Base-by-base conservation (phyloP, 2,113 vertebrate genomes). In the Ramphastos sulfuratus region DNA sequence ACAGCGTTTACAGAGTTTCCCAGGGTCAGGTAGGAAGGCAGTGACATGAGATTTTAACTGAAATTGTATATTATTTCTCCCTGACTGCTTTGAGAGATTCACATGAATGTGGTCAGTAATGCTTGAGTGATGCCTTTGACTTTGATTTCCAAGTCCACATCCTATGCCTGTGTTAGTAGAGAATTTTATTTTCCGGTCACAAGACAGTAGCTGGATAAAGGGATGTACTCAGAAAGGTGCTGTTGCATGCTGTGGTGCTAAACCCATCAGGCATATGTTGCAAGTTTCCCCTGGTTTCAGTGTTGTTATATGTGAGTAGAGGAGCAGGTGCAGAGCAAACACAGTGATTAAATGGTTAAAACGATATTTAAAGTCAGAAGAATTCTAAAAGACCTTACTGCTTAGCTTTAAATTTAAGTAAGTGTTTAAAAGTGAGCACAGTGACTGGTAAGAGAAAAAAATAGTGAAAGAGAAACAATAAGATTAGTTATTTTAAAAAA, bases 301-400 rank as follows among this genome's bases (percentile, higher is more conserved):
- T 28, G n/a, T 18, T 67, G 33, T 25, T 67, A 64, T 56, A 5
- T 9, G 27, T 21, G 15, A 4, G 27, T 25, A 31, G 12, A 55
- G 27, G 27, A 87, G 67, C 85, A 95, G 95, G 87, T 85, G 82
- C 35, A 74, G 56, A 63, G 24, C 15, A 78, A 81, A 7, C 74
- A 12, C 13, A 44, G 10, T 39, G 64, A 19, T 5, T 5, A 85
- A 84, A 82, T 15, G 28, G 39, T 73, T 87, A 85, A 94, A 87
- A 37, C 2, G 44, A 18, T 23, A 7, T 76, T 72, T 65, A 16
- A 85, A 83, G 19, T 4, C 61, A 83, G 31, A 75, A 30, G 66
- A 48, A 72, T 19, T 84, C 50, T 61, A 19, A 54, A 67, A 71
- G 27, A 65, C 27, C 30, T 86, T 50, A 35, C 20, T 73, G 15